Base-by-base conservation (phyloP, 2,888 invertebrate species). In the Aspidapion aeneum region DNA sequence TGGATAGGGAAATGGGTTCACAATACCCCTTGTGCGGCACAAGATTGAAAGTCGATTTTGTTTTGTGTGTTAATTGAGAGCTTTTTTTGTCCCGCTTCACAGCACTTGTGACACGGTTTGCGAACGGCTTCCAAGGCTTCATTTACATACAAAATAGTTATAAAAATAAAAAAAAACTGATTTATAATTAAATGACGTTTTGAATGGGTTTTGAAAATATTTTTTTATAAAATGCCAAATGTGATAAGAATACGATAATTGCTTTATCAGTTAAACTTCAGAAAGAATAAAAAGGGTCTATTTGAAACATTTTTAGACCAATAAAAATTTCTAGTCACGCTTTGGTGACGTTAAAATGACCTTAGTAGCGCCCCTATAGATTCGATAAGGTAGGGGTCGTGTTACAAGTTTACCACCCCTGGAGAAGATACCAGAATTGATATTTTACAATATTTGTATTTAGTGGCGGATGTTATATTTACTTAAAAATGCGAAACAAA, bases 91-190 rank as follows among this genome's bases (percentile, higher is more conserved):
- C 7, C 52, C 75, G 74, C 74, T 74, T 60, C 66, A 5, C 69
- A 59, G 18, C 7, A 63, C 71, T 72, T 18, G 63, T 66, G 71
- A 16, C 49, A 60, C 63, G 63, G 55, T 60, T 65, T 58, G 63
- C 3, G 63, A 66, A 67, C 68, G 71, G 74, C 73, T 74, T 75
- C 76, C 77, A 77, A 78, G 78, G 76, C 76, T 77, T 78, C 75
- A 78, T 78, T 78, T 77, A 76, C 78, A 77, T 78, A 75, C 74
- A 77, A 78, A 77, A 77, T 77, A 77, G 76, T 76, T 75, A 72
- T 76, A 75, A 77, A 75, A 73, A 73, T 75, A 76, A 75, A 77
- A 75, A 73, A 73, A 75, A 76, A 74, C 75, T 74, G 75, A 77
- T 78, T 77, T 76, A 74, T 76, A 77, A 77, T 77, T 77, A 75